These are phyloP conservation scores for Paradisaea rubra DNA, from an alignment of 2,113 vertebrate species.

Conservation along the genomic window DNA sequence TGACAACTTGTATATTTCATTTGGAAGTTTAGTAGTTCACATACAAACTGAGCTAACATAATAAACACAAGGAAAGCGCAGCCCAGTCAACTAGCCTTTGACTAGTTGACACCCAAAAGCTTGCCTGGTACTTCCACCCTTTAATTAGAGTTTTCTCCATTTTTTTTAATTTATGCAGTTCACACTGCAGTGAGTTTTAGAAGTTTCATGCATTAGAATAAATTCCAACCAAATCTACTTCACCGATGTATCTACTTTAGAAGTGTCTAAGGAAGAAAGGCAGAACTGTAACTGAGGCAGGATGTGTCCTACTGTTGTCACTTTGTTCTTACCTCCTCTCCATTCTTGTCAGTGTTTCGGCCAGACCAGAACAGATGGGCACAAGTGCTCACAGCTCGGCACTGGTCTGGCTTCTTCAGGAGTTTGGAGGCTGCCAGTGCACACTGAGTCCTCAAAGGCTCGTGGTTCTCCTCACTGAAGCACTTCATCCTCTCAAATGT, in stretches of 20 bases:
- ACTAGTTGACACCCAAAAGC: neutral
- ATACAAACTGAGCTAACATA: neutral
- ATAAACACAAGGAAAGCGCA: neutral
- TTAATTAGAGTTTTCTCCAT: neutral
- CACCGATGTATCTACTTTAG: fast-evolving
- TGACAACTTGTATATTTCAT: neutral
- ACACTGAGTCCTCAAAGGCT: constrained; percentile 94
- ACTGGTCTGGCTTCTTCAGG: constrained; percentile 97
- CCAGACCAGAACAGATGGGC: constrained; percentile 98
- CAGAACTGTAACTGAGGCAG: neutral
- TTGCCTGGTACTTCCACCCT: neutral
- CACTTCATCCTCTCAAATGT: constrained; percentile 95
- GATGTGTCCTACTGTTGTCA: fast-evolving
- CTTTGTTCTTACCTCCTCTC: constrained; percentile 83
- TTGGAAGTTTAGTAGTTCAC: neutral
- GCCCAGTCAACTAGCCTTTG: neutral
- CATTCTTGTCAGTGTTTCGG: constrained; percentile 91
- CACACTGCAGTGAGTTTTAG: neutral
- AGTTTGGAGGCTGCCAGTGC: constrained; percentile 95
- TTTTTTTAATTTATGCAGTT: neutral
- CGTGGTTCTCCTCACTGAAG: constrained; percentile 97
- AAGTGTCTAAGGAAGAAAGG: neutral
- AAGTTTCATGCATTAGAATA: neutral
- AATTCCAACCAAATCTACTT: neutral
- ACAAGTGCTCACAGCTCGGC: constrained; percentile 93